Evolutionary conservation across 2,888 invertebrate genomes (phyloP).

Genomic region (Gymnocheta viridis): DNA sequence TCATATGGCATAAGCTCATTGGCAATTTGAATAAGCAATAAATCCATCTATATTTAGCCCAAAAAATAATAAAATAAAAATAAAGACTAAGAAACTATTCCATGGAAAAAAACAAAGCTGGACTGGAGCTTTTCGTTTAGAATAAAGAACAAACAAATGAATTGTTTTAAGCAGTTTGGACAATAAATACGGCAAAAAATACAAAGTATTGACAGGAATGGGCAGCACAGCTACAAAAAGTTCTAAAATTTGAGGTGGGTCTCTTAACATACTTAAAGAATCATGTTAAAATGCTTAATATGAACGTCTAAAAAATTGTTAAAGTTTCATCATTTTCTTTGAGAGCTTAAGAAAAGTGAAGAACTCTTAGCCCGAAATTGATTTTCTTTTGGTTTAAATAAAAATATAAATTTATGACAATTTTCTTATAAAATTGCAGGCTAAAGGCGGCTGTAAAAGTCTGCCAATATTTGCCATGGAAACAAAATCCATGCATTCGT

Average conservation of each 20-base stretch:
- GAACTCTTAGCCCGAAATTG: background rate
- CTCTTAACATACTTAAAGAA: background rate
- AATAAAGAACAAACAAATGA: conserved; percentile 56
- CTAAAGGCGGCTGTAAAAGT: conserved; percentile 40
- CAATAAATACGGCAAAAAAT: conserved; percentile 53
- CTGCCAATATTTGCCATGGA: conserved; percentile 49
- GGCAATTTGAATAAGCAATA: conserved; percentile 81
- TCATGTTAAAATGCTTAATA: background rate
- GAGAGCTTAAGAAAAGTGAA: background rate
- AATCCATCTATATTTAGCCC: conserved; percentile 75
- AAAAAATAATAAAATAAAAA: background rate
- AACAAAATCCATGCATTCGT: conserved; percentile 44
- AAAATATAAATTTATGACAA: conserved; percentile 45
- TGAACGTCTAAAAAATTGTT: background rate
- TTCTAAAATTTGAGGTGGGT: conserved; percentile 30
- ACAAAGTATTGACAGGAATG: conserved; percentile 59
- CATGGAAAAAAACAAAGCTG: background rate
- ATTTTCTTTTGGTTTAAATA: background rate
- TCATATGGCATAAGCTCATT: conserved; percentile 48
- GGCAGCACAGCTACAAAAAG: conserved; percentile 20
- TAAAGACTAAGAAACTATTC: conserved; percentile 8
- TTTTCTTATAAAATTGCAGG: conserved; percentile 37
- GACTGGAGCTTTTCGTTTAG: conserved; percentile 1
- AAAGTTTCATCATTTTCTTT: background rate
- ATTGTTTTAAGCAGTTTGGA: conserved; percentile 37